Conservation (phyloP, 1,140 invertebrate genomes). For the Neotoxoptera formosana region DNA sequence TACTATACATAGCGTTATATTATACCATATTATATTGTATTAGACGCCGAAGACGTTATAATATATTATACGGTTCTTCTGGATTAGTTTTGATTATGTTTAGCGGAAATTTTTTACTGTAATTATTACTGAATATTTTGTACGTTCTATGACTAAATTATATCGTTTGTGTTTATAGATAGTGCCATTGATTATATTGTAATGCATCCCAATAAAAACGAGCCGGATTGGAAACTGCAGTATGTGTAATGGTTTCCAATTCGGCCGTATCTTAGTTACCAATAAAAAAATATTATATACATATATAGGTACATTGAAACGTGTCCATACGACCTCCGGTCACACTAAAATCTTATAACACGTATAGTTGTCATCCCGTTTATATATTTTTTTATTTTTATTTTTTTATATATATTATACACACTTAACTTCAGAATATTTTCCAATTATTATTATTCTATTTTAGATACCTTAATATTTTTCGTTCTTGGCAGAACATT, state of each 20-base stretch:
- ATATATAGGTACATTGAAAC: constrained; percentile 33
- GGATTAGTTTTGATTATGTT: constrained; percentile 17
- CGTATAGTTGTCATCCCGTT: constrained; percentile 29
- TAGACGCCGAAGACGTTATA: not conserved
- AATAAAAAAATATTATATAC: not conserved
- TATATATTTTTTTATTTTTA: not conserved
- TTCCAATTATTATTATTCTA: not conserved
- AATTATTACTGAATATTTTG: not conserved
- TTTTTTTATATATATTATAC: not conserved
- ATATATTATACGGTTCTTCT: not conserved
- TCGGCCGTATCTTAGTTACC: not conserved
- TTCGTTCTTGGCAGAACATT: constrained; percentile 30
- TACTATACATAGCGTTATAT: not conserved
- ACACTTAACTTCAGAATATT: not conserved
- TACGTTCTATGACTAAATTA: not conserved
- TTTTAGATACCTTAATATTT: constrained; percentile 27
- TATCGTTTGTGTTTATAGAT: constrained; percentile 39
- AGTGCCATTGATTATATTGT: constrained; percentile 35
- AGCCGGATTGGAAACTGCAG: not conserved
- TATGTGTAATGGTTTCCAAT: constrained; percentile 6
- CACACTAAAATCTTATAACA: not conserved
- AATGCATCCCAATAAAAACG: constrained; percentile 35
- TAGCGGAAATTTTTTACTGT: not conserved
- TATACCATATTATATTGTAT: not conserved
- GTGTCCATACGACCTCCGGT: constrained; percentile 39